Base-by-base conservation (phyloP, 2,113 vertebrate genomes). In the Atrichornis clamosus region DNA sequence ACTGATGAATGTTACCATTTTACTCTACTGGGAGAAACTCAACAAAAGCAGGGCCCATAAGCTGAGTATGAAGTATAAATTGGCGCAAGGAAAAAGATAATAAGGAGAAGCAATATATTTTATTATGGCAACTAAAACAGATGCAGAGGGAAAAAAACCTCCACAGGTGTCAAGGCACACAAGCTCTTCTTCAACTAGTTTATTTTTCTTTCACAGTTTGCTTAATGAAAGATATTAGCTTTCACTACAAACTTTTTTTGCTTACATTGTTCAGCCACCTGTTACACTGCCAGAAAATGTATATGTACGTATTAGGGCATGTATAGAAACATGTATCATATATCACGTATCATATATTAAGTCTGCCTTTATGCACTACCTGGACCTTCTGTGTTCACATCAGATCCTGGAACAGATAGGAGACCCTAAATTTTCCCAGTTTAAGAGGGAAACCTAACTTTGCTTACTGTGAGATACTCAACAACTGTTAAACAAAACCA, bases 131-230 rank as follows among this genome's bases (percentile, higher is more conserved):
- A 35, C 42, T 55, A 55, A 75, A 56, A 84, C 20, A 87, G 55
- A 72, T 19, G 42, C 30, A 79, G 53, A 80, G 28, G 46, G 50
- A 28, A n/a, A 74, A 91, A 60, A 87, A 6, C 0, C 23, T 26
- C 30, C 28, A 82, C 73, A 82, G n/a, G 35, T 89, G 93, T 93
- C 62, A 87, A 49, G 35, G 69, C 53, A 89, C 22, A 86, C 1
- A 3, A 89, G 35, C 33, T 84, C 56, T 75, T 89, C 95, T 87
- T 97, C 52, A 89, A 56, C 39, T 67, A 42, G 73, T 81, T 96
- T 91, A 87, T 94, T 96, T 87, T 91, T 89, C 56, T 93, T 93
- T 20, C 72, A 84, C 42, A 89, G 62, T 86, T 92, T 92, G 87
- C 52, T 58, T 93, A 94, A 93, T 82, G 78, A 82, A 84, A 91